phyloP scores from a whole-genome alignment of 2,113 vertebrate species.

The Camarhynchus parvulus region DNA sequence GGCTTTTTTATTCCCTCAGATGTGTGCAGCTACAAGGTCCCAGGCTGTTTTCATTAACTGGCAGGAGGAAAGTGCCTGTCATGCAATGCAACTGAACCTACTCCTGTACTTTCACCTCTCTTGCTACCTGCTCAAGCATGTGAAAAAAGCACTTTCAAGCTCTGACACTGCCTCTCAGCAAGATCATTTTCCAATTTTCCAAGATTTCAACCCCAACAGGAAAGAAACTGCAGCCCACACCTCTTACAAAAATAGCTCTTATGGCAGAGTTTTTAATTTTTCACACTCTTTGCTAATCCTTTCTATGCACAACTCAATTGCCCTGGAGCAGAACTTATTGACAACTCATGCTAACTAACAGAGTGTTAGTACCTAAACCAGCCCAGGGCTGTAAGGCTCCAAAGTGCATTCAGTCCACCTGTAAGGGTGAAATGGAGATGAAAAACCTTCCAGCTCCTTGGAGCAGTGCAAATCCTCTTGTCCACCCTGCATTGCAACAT shows the following conservation, averaged over 20 bases:
- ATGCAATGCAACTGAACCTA: background rate
- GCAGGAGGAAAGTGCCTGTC: background rate
- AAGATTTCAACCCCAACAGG: background rate
- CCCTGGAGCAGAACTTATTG: background rate
- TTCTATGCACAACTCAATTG: background rate
- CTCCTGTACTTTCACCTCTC: background rate
- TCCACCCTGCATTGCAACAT: background rate
- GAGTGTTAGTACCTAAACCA: background rate
- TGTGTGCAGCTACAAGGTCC: background rate
- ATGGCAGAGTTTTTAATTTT: background rate
- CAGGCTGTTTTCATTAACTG: background rate
- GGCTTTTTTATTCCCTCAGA: fast-evolving
- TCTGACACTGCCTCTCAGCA: background rate
- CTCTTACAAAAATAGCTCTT: background rate
- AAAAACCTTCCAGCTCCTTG: background rate
- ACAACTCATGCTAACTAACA: background rate
- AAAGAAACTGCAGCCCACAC: background rate
- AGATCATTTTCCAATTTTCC: background rate
- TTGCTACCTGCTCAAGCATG: background rate
- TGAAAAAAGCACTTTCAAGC: background rate
- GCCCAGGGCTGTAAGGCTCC: background rate
- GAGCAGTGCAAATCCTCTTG: background rate
- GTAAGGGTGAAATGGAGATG: background rate
- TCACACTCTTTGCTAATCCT: background rate
- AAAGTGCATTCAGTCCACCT: background rate